Evolutionary conservation across 2,888 invertebrate genomes (phyloP).

Genomic region (Glaucopsyche alexis): DNA sequence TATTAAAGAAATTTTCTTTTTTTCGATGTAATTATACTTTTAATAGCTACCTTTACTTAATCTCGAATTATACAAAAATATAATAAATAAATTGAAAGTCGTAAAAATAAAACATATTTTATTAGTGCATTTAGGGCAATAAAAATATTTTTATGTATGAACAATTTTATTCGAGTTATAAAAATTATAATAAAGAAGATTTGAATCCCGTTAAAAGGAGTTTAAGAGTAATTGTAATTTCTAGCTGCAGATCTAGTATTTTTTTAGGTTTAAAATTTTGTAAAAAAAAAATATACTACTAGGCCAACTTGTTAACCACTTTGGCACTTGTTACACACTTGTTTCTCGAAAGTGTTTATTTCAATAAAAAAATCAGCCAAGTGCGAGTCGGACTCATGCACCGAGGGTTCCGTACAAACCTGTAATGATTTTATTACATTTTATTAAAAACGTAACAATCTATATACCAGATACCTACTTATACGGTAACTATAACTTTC

Average conservation of each 20-base stretch:
- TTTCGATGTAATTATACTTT: neutral
- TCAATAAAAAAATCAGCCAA: too few relatives aligned
- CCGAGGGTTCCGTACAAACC: too few relatives aligned
- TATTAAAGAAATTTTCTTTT: neutral
- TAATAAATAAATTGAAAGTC: constrained; percentile 5
- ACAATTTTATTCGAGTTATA: constrained; percentile 7
- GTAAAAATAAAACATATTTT: neutral
- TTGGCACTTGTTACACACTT: too few relatives aligned
- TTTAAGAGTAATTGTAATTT: neutral
- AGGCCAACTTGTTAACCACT: neutral
- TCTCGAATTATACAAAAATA: neutral
- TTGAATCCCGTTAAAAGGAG: neutral
- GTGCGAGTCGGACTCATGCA: too few relatives aligned
- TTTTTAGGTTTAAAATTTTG: neutral
- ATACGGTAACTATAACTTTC: too few relatives aligned
- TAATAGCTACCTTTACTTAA: neutral
- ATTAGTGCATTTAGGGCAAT: neutral
- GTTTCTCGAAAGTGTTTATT: too few relatives aligned
- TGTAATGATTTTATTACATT: too few relatives aligned
- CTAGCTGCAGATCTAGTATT: too few relatives aligned
- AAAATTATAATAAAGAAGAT: neutral
- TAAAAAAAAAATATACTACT: too few relatives aligned
- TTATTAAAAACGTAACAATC: too few relatives aligned
- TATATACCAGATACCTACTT: too few relatives aligned
- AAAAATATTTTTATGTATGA: constrained; percentile 21